Evolutionary conservation across 37 sponge, comb jelly and placozoan genomes (phyloP).

Genomic region (Diacarnus erythraeanus): DNA sequence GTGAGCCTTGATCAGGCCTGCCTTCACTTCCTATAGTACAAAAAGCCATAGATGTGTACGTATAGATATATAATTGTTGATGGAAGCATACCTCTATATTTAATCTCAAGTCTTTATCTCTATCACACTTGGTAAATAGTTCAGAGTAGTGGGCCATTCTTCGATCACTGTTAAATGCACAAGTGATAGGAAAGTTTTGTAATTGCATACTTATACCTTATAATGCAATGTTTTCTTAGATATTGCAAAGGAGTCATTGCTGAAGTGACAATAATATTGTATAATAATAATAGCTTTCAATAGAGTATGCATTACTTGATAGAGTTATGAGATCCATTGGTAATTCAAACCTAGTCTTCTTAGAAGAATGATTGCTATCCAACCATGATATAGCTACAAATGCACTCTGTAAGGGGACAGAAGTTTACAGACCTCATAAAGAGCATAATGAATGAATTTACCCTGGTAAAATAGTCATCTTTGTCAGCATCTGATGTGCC

Average conservation of each 20-base stretch:
- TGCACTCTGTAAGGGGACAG: conserved; percentile 12
- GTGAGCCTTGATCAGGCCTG: conserved; percentile 33
- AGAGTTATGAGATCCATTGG: conserved; percentile 62
- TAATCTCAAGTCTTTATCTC: conserved; percentile 22
- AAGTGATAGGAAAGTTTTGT: neutral
- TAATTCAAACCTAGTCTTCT: conserved; percentile 66
- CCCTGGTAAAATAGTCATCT: conserved; percentile 64
- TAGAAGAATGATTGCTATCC: conserved; percentile 4
- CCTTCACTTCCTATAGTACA: conserved; percentile 21
- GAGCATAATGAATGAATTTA: neutral
- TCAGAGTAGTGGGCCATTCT: conserved; percentile 37
- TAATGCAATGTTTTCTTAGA: conserved; percentile 44
- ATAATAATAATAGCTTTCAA: neutral
- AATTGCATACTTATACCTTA: conserved; percentile 33
- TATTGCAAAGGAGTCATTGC: conserved; percentile 69
- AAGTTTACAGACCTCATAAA: neutral
- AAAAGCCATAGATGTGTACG: neutral
- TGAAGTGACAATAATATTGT: neutral
- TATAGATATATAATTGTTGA: neutral
- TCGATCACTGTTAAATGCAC: conserved; percentile 15
- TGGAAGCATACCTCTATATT: conserved; percentile 14
- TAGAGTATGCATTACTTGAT: conserved; percentile 14
- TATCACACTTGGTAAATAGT: conserved; percentile 38
- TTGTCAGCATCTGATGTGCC: conserved; percentile 19
- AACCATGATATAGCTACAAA: conserved; percentile 33